phyloP scores from a whole-genome alignment of 1,140 invertebrate species.

The Oncopeltus fasciatus region DNA sequence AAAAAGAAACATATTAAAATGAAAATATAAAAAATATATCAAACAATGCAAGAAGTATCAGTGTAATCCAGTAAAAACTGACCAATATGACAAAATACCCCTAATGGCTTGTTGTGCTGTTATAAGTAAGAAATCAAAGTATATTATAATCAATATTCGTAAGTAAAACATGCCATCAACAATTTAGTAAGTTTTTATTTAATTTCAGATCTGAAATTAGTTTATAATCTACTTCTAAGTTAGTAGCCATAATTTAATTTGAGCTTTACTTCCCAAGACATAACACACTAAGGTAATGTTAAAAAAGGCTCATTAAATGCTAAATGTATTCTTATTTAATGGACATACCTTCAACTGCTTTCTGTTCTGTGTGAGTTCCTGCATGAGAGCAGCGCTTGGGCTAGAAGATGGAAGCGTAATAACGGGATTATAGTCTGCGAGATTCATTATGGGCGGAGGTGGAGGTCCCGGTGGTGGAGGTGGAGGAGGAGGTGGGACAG shows the following conservation, averaged over 20 bases:
- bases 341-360: background rate
- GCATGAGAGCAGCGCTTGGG: conserved; percentile 51
- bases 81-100: too few species aligned
- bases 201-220: background rate
- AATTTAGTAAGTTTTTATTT: background rate
- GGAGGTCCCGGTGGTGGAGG: conserved; percentile 35
- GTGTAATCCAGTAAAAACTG: too few species aligned
- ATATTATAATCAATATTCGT: too few species aligned
- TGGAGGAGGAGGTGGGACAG: conserved; percentile 27
- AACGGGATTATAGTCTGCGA: conserved; percentile 15
- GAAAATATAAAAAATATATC: too few species aligned
- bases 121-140: too few species aligned
- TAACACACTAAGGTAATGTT: background rate
- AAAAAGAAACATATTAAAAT: too few species aligned
- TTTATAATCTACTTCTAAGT: background rate
- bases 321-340: background rate
- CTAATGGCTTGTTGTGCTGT: too few species aligned
- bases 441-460: conserved; percentile 28
- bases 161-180: too few species aligned
- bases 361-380: conserved; percentile 46
- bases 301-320: background rate
- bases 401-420: conserved; percentile 26
- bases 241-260: background rate
- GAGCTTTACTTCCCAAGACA: background rate
- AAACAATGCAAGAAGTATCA: too few species aligned